Evolutionary conservation across 2,113 vertebrate species (phyloP).

Genomic region (Gymnobelideus leadbeateri): DNA sequence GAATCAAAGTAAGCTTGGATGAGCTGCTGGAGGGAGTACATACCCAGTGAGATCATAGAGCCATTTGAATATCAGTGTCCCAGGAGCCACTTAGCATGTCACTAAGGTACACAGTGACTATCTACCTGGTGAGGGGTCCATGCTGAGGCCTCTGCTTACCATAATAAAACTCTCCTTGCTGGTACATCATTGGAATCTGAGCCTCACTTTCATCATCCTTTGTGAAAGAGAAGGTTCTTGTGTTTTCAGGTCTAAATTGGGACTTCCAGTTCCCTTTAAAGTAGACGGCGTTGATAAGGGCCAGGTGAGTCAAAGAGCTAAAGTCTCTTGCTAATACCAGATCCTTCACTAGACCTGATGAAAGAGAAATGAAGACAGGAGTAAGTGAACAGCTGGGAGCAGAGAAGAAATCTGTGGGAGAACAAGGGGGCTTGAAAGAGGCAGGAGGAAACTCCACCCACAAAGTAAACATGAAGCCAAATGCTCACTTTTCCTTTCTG

Average conservation of each 20-base stretch:
- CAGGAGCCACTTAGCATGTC: not conserved
- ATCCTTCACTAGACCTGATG: constrained; percentile 91
- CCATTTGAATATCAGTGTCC: not conserved
- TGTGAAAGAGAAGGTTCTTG: constrained; percentile 97
- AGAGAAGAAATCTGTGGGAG: constrained; percentile 39
- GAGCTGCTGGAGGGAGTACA: not conserved
- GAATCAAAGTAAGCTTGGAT: not conserved
- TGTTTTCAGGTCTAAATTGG: constrained; percentile 97
- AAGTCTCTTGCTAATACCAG: constrained; percentile 95
- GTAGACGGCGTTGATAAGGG: constrained; percentile 95
- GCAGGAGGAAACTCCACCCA: not conserved
- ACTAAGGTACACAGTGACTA: not conserved
- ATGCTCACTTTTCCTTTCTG: not conserved
- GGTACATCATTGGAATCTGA: constrained; percentile 99
- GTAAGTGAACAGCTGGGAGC: constrained; percentile 17
- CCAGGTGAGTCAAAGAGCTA: constrained; percentile 89
- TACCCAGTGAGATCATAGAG: not conserved
- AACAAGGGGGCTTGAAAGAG: not conserved
- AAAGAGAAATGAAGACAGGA: constrained; percentile 48
- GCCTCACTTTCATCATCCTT: constrained; percentile 98
- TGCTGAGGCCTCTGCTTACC: constrained; percentile 83
- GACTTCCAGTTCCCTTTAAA: constrained; percentile 99
- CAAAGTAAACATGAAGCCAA: not conserved
- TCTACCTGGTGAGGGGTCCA: too few species aligned
- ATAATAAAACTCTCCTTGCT: constrained; percentile 98